Evolutionary conservation across 2,797 vertebrate genomes (phyloP).

Genomic region (Hydrophis major): DNA sequence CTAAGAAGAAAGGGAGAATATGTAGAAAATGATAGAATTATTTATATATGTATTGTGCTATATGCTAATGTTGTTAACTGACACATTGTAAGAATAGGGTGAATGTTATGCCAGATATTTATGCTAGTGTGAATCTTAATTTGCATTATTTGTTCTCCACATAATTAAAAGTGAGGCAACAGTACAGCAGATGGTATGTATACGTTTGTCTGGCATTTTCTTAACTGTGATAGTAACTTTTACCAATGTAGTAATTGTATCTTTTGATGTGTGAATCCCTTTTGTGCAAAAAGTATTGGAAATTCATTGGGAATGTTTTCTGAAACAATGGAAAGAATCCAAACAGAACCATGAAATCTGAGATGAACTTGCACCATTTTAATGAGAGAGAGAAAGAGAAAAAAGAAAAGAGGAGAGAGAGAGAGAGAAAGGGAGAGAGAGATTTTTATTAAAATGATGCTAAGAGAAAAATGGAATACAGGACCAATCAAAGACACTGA

Average conservation of each 20-base stretch:
- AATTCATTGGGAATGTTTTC: background rate
- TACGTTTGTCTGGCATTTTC: constrained; percentile 10
- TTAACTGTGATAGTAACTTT: constrained; percentile 2
- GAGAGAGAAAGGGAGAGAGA: too few species aligned
- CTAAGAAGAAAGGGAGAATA: background rate
- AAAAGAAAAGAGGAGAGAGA: background rate
- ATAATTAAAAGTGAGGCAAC: constrained; percentile 13
- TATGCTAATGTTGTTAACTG: background rate
- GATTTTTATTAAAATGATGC: background rate
- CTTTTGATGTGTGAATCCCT: background rate
- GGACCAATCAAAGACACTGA: background rate
- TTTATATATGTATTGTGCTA: constrained; percentile 17
- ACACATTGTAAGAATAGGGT: background rate
- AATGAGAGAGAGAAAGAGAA: background rate
- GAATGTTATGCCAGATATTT: constrained; percentile 16
- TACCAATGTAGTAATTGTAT: background rate
- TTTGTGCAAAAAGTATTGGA: background rate
- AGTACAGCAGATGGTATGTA: constrained; percentile 4
- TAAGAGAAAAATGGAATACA: background rate
- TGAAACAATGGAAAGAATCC: background rate
- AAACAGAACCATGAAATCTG: background rate
- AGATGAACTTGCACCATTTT: background rate
- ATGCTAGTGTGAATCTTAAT: constrained; percentile 6
- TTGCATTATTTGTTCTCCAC: constrained; percentile 13
- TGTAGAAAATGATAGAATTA: constrained; percentile 5